Base-by-base conservation (phyloP, 2,888 invertebrate species). In the Drosophila stalkeri region DNA sequence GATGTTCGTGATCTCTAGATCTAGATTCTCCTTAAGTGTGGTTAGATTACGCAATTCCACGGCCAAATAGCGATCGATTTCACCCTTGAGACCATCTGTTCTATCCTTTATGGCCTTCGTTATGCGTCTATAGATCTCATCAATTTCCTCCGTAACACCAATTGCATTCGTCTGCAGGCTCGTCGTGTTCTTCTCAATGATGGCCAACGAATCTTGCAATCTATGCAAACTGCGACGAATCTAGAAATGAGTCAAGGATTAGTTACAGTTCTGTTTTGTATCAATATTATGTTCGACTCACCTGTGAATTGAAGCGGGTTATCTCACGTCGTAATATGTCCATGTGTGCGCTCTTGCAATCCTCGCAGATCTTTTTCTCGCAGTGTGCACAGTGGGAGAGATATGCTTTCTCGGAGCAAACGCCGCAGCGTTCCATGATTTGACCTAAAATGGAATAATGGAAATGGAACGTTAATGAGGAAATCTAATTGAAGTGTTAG, bases 281-380 rank as follows among this genome's bases (percentile, higher is more conserved):
- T 20, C 3, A 1, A 8, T 14, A 1, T 33, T 14, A 4, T 1
- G 4, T 0, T 18, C 0, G 2, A 18, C 77, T 80, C 84, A 95
- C 95, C 95, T 98, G 97, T 92, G 97, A 97, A 92, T 98, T 97
- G 69, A 98, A 96, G 91, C 98, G 95, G 72, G 96, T 94, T 51
- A 99, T 97, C 94, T 99, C 98, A 69, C 98, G 95, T 82, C 98
- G 95, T 70, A 99, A 94, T 80, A 99, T 98, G 92, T 99, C 99
- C 96, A 98, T 97, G 93, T 99, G 99, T 16, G 98, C 98, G 67
- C 97, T 96, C 93, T 98, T 98, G 94, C 99, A 99, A 91, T 98
- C 98, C 82, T 97, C 96, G 93, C 99, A 99, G 76, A 99, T 97
- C 94, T 98, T 98, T 92, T 99, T 98, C 91, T 99, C 98, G 94